A percentile compares a stretch with the other conserved stretches of the same genome.
Conservation (phyloP, 2,797 vertebrate genomes). For the Dendrocincla tyrannina region DNA sequence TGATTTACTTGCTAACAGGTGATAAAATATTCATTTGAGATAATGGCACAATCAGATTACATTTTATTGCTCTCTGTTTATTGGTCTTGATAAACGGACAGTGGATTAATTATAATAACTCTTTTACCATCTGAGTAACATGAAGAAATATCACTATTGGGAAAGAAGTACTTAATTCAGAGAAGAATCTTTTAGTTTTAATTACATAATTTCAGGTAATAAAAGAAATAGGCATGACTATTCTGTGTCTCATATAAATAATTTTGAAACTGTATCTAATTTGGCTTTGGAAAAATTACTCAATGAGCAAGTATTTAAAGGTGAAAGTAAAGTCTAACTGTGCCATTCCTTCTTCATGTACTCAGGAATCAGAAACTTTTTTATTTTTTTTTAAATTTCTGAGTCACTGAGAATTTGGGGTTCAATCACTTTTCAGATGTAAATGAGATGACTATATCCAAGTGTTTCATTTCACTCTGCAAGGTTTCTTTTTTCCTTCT, state of each 20-base stretch:
- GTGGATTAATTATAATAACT: slow-evolving; percentile 64
- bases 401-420: background rate
- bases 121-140: slow-evolving; percentile 40
- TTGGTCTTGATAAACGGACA: slow-evolving; percentile 62
- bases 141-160: slow-evolving; percentile 46
- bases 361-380: background rate
- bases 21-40: slow-evolving; percentile 74
- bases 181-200: slow-evolving; percentile 50
- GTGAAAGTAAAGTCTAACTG: background rate
- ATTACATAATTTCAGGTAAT: slow-evolving; percentile 49
- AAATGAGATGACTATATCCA: background rate
- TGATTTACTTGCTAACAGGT: slow-evolving; percentile 69
- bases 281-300: background rate
- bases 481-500: background rate
- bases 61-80: slow-evolving; percentile 71
- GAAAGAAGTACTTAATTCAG: slow-evolving; percentile 33
- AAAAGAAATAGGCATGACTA: slow-evolving; percentile 26
- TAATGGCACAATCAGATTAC: slow-evolving; percentile 71
- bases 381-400: background rate
- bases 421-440: background rate
- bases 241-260: background rate
- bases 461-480: background rate
- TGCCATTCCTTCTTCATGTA: background rate
- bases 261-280: background rate
- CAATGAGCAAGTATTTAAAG: background rate